Evolutionary conservation across 1,140 invertebrate species (phyloP).

Genomic region (Spodoptera frugiperda): DNA sequence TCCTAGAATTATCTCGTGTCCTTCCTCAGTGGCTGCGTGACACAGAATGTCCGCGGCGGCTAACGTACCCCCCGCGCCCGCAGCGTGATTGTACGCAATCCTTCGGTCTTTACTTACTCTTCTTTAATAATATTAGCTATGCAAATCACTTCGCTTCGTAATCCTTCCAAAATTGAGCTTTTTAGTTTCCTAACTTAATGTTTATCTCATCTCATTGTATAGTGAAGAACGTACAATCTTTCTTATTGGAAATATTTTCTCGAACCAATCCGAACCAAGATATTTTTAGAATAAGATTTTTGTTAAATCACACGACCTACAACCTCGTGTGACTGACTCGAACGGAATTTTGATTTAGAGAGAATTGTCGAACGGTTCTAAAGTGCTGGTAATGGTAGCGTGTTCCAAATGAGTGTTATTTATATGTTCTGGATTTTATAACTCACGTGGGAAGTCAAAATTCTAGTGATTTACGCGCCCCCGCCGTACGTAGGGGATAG

Average conservation of each 20-base stretch:
- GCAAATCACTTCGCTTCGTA: not conserved
- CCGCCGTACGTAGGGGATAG: not conserved
- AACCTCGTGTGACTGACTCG: not conserved
- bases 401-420: slow-evolving; percentile 19
- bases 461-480: slow-evolving; percentile 12
- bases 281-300: slow-evolving; percentile 31
- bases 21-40: slow-evolving; percentile 4
- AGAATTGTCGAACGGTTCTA: not conserved
- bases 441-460: slow-evolving; percentile 10
- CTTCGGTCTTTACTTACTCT: slow-evolving; percentile 1
- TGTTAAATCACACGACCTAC: slow-evolving; percentile 11
- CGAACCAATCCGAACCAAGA: not conserved
- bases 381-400: slow-evolving; percentile 14
- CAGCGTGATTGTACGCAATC: slow-evolving; percentile 29
- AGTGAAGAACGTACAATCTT: not conserved
- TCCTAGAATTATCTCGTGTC: slow-evolving; percentile 40
- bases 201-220: not conserved
- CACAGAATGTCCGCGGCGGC: slow-evolving; percentile 6
- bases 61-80: not conserved
- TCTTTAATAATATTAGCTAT: slow-evolving; percentile 24
- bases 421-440: slow-evolving; percentile 29
- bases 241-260: slow-evolving; percentile 2
- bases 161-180: slow-evolving; percentile 5
- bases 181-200: not conserved
- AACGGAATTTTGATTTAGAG: slow-evolving; percentile 8